Evolutionary conservation across 2,797 vertebrate genomes (phyloP).

Genomic region (Triplophysa bombifrons): DNA sequence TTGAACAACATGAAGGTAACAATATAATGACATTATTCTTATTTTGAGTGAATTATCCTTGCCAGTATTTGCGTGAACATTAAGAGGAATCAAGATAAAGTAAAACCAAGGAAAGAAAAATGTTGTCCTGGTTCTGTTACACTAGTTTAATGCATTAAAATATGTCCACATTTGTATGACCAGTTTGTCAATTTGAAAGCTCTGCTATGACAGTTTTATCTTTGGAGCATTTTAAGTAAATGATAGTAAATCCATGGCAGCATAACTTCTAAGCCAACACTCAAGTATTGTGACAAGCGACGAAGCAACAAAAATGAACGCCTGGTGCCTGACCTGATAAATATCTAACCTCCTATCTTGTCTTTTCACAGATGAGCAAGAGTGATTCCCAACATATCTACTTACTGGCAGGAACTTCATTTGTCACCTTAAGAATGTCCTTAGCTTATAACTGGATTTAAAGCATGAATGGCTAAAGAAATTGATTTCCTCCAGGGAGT

Average conservation of each 20-base stretch:
- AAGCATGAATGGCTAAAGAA: constrained; percentile 42
- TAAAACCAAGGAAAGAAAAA: not conserved
- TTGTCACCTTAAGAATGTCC: constrained; percentile 31
- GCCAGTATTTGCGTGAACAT: not conserved
- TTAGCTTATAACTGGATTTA: constrained; percentile 29
- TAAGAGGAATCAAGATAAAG: not conserved
- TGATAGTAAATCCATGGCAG: not conserved
- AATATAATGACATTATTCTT: not conserved
- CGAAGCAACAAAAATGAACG: not conserved
- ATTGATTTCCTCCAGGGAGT: constrained; percentile 43
- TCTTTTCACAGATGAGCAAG: constrained; percentile 23
- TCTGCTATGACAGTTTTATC: not conserved
- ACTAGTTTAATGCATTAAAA: not conserved
- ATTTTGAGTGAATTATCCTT: not conserved
- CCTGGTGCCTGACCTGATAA: constrained; percentile 12
- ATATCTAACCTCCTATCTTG: constrained; percentile 29
- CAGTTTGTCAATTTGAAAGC: not conserved
- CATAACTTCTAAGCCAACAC: not conserved
- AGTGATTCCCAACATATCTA: constrained; percentile 20
- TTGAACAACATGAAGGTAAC: not conserved
- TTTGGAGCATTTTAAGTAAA: not conserved
- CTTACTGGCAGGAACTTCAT: not conserved
- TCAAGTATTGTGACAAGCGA: not conserved
- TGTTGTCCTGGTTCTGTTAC: not conserved
- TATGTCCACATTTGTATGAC: too few species aligned